Conservation (phyloP, 2,797 vertebrate genomes). For the Sylvia borin region DNA sequence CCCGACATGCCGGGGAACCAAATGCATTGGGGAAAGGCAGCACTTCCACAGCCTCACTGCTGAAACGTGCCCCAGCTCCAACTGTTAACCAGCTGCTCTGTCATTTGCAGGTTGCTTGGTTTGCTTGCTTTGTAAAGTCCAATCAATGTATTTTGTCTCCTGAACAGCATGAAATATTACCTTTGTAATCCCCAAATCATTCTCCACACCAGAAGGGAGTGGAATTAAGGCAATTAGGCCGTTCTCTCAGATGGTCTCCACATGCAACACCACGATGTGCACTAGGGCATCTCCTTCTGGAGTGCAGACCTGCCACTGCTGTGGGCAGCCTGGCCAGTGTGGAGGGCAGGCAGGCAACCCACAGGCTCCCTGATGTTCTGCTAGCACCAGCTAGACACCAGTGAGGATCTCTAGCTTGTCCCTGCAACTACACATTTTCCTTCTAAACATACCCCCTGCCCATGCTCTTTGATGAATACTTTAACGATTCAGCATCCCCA, state of each 20-base stretch:
- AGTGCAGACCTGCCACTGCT: neutral
- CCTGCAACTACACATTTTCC: neutral
- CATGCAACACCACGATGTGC: neutral
- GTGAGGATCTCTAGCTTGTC: neutral
- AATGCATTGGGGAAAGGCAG: neutral
- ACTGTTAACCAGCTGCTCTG: neutral
- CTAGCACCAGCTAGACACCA: neutral
- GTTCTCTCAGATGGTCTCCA: neutral
- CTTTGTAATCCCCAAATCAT: neutral
- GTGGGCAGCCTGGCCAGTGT: accelerated
- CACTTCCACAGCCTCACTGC: neutral
- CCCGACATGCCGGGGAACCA: neutral
- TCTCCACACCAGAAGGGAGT: neutral
- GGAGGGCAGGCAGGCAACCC: neutral
- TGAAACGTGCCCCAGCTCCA: neutral
- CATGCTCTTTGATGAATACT: neutral
- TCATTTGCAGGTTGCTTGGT: neutral
- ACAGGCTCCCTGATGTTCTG: neutral
- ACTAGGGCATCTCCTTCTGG: neutral
- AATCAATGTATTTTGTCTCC: neutral
- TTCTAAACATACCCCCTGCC: accelerated
- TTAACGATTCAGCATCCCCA: neutral
- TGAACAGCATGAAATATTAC: neutral
- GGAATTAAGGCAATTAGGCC: neutral
- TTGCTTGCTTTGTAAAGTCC: neutral